Base-by-base conservation (phyloP, 2,113 vertebrate species). In the Podarcis cretensis region DNA sequence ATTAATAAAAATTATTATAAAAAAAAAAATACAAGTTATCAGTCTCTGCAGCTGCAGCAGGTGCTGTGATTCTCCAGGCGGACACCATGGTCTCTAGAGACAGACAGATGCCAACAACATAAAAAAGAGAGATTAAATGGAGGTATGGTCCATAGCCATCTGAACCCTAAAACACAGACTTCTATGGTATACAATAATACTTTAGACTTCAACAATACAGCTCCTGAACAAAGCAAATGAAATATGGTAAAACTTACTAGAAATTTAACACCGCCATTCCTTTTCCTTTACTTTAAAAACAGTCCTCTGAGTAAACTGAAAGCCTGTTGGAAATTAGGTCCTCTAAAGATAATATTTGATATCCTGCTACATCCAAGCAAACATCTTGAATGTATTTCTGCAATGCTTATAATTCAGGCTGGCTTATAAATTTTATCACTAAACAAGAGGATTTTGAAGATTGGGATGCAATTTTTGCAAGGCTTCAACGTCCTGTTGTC, bases 181-280 rank as follows among this genome's bases (percentile, higher is more conserved):
- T 75, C 21, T 12, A 84, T 59, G 25, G 20, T 0, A 2, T 9
- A 84, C 8, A 43, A 85, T 8, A 16, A 5, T 59, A 75, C 20
- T 66, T 2, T 23, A 3, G 21, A 90, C 88, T n/a, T 69, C 80
- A 91, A 37, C 18, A 81, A 4, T 43, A 69, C 87, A 18, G 12
- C 10, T 8, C 86, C 81, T 91, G 57, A 84, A 65, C 89, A 75
- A 88, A 91, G 57, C 37, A 90, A 87, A 68, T 21, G 30, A 79
- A 86, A 81, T 1, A 18, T n/a, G 76, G 43, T 23, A 81, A 86
- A 90, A 83, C 1, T 0, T 16, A 66, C 79, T 85, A 87, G 78
- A 48, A 48, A 86, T 90, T 83, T 43, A 90, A 83, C 81, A 90
- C 87, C 86, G 77, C 35, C 2, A 2, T 40, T 80, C 66, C 30